Conservation (phyloP, 2,888 invertebrate species). For the Limnephilus auricula region DNA sequence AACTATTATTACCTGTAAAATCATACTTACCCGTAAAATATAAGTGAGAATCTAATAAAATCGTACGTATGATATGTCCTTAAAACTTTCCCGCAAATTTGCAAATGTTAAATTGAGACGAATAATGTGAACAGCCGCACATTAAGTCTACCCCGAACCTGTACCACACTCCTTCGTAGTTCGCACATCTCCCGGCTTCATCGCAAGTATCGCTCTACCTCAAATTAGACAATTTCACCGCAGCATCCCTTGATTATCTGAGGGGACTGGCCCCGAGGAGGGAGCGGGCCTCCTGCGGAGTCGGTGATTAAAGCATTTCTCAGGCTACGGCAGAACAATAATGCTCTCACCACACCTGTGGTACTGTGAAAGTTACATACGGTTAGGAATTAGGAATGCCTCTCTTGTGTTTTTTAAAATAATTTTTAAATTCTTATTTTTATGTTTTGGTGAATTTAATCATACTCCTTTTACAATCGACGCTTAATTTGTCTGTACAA, state of each 20-base stretch:
- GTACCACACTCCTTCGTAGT: neutral
- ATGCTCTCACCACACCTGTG: constrained; percentile 2
- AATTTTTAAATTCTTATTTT: no score
- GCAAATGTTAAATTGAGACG: neutral
- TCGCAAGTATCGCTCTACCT: constrained; percentile 28
- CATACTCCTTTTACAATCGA: no score
- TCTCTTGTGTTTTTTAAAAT: neutral
- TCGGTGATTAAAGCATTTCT: constrained; percentile 50
- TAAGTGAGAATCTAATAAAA: no score
- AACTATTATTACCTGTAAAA: no score
- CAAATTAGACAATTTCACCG: constrained; percentile 59
- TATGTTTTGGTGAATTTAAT: no score
- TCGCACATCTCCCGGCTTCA: neutral
- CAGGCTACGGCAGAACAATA: constrained; percentile 21
- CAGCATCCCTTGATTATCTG: constrained; percentile 55
- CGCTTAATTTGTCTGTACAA: no score
- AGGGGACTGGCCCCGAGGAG: constrained; percentile 42
- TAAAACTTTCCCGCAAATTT: neutral
- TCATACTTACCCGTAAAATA: no score
- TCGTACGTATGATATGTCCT: neutral
- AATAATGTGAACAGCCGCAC: neutral
- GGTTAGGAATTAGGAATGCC: neutral
- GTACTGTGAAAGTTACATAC: neutral
- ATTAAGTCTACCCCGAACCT: neutral
- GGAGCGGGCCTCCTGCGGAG: neutral